Evolutionary conservation across 2,797 vertebrate genomes (phyloP), one percentile per base, ranked within the genome.

Genomic region (Hypotaenidia philippensis): DNA sequence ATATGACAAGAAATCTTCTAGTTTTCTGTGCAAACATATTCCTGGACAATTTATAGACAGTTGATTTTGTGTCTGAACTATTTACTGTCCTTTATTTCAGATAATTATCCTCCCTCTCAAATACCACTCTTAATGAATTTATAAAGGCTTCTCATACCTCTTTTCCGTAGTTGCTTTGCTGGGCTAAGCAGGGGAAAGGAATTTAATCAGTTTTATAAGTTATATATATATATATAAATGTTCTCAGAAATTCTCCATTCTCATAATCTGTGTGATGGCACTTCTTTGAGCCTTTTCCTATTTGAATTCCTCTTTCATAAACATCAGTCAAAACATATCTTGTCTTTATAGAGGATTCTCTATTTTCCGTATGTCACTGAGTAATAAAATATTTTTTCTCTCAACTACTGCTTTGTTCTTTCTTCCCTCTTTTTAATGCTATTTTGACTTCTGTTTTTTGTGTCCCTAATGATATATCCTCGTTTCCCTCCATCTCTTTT

Each of bases 391-490:
- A 36, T 5, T 85, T 52, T 83, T 79, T 83, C 23, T 66, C 25
- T 83, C 49, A 68, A 0, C 34, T 57, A 20, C 36, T 75, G 21
- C 32, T 82, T 18, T 83, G 44, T 22, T 84, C 32, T 80, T 86
- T 80, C 20, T 65, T 74, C n/a, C 18, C 15, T 57, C 65, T 55
- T 78, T 80, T 81, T 72, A 69, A 72, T 88, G 41, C 10, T 81
- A 29, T 81, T 94, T 89, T 92, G 29, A 90, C 36, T 90, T 87
- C 60, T 76, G 15, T 27, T 77, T 44, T 87, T 49, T 85, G 31
- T 84, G 52, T 81, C 77, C 64, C 64, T 91, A 90, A 83, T 77
- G 75, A 74, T 59, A 64, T 36, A 71, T 59, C 20, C 31, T 87
- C 5, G 1, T 91, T 84, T 13, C 31, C 10, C 9, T 92, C 66